Percentiles rank a stretch among this genome's conserved stretches.
Evolutionary conservation across 2,888 invertebrate genomes (phyloP).

Genomic region (Drosophila monieri): DNA sequence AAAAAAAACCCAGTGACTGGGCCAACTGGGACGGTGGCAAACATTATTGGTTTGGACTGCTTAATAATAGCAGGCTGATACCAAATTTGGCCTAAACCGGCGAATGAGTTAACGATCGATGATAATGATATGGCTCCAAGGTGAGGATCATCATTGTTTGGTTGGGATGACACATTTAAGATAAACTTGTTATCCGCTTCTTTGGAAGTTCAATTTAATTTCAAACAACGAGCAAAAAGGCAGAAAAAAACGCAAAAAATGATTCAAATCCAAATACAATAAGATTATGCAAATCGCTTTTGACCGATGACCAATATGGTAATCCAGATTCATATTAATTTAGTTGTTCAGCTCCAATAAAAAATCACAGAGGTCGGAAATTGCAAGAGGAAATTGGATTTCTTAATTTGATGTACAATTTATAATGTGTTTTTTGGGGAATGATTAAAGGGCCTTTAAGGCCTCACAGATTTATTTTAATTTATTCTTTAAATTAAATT

Average conservation of each 20-base stretch:
- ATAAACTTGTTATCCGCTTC: conserved; percentile 58
- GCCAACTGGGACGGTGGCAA: conserved; percentile 11
- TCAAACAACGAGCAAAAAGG: conserved; percentile 39
- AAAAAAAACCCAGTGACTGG: conserved; percentile 5
- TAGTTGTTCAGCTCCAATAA: conserved; percentile 23
- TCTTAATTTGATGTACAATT: conserved; percentile 8
- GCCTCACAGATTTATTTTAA: background rate
- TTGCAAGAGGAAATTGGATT: conserved; percentile 29
- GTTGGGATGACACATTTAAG: conserved; percentile 57
- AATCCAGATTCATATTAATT: conserved; percentile 18
- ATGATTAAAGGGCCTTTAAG: background rate
- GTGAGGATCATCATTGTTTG: conserved; percentile 9
- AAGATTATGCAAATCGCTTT: conserved; percentile 41
- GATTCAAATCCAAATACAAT: conserved; percentile 52
- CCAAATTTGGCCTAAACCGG: conserved; percentile 25
- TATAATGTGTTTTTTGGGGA: background rate
- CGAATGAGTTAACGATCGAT: conserved; percentile 27
- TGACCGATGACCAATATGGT: conserved; percentile 14
- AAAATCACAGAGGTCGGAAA: conserved; percentile 25
- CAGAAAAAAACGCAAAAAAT: conserved; percentile 25
- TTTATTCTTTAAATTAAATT: no score
- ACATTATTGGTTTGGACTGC: conserved; percentile 35
- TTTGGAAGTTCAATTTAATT: conserved; percentile 45
- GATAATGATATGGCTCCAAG: conserved; percentile 28
- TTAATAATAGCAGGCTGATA: conserved; percentile 28